A percentile compares a stretch with the other conserved stretches of the same genome.
Conservation (phyloP, 2,888 invertebrate species). For the Sinelater perroti region DNA sequence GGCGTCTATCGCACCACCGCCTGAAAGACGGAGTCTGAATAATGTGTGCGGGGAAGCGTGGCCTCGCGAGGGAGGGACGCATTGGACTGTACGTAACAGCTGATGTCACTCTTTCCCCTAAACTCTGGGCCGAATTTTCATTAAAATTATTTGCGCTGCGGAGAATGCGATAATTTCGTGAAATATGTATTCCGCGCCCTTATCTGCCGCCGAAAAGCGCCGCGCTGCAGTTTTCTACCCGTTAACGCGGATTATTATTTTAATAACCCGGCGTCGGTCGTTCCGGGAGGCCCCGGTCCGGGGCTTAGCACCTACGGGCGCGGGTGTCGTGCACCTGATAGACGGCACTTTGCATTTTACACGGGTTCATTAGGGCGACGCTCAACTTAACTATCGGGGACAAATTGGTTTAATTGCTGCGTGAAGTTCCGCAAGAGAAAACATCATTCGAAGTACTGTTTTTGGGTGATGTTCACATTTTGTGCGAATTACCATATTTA, state of each 20-base stretch:
- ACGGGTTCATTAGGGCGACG: too few species aligned
- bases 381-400: too few species aligned
- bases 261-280: too few species aligned
- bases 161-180: slow-evolving; percentile 59
- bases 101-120: slow-evolving; percentile 62
- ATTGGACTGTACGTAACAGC: slow-evolving; percentile 63
- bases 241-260: slow-evolving; percentile 17
- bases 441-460: too few species aligned
- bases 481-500: too few species aligned
- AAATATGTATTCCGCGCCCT: slow-evolving; percentile 60
- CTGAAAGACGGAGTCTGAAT: slow-evolving; percentile 43
- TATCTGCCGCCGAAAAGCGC: slow-evolving; percentile 41
- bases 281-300: too few species aligned
- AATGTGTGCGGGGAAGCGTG: slow-evolving; percentile 58
- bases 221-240: slow-evolving; percentile 29
- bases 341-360: too few species aligned
- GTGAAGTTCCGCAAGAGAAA: too few species aligned
- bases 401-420: too few species aligned
- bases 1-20: slow-evolving; percentile 38
- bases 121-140: slow-evolving; percentile 58
- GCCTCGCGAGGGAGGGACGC: slow-evolving; percentile 58
- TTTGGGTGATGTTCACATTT: too few species aligned
- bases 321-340: too few species aligned
- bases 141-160: slow-evolving; percentile 59
- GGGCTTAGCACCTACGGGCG: too few species aligned